A percentile compares a stretch with the other conserved stretches of the same genome.
phyloP scores from a whole-genome alignment of 2,888 invertebrate genomes.

The Oeneis ivallda region DNA sequence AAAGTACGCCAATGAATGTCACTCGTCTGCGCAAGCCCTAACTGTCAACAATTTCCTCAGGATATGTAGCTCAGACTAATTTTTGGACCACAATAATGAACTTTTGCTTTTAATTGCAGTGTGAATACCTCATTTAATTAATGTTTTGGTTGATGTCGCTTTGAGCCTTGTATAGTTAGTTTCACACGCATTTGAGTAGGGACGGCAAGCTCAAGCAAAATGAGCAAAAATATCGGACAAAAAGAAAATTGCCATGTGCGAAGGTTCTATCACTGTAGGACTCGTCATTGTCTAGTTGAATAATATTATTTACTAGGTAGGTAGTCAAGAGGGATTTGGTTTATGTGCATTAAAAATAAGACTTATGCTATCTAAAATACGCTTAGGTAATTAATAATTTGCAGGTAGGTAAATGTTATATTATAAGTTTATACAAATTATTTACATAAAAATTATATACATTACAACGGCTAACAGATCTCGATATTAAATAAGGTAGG shows the following conservation, averaged over 20 bases:
- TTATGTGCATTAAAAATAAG: slow-evolving; percentile 38
- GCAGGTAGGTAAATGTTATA: slow-evolving; percentile 47
- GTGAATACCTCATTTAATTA: no score
- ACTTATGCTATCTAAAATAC: slow-evolving; percentile 43
- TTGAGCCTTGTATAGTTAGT: no score
- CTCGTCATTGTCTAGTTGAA: slow-evolving; percentile 23
- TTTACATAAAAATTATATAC: slow-evolving; percentile 63
- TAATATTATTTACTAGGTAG: slow-evolving; percentile 31
- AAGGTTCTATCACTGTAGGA: neutral
- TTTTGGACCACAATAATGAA: no score
- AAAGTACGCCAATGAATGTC: no score
- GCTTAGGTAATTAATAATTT: slow-evolving; percentile 43
- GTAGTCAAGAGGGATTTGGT: slow-evolving; percentile 31
- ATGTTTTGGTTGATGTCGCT: no score
- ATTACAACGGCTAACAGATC: slow-evolving; percentile 65
- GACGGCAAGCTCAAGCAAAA: no score
- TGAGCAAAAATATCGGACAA: no score
- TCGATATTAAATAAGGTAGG: slow-evolving; percentile 44
- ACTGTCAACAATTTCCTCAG: no score
- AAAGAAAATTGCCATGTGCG: neutral
- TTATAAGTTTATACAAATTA: slow-evolving; percentile 60
- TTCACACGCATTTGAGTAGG: no score
- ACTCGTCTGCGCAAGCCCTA: no score
- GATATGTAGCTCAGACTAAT: no score
- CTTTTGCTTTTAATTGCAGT: no score